Evolutionary conservation across 2,888 invertebrate species (phyloP).

Genomic region (Taenaris catops): DNA sequence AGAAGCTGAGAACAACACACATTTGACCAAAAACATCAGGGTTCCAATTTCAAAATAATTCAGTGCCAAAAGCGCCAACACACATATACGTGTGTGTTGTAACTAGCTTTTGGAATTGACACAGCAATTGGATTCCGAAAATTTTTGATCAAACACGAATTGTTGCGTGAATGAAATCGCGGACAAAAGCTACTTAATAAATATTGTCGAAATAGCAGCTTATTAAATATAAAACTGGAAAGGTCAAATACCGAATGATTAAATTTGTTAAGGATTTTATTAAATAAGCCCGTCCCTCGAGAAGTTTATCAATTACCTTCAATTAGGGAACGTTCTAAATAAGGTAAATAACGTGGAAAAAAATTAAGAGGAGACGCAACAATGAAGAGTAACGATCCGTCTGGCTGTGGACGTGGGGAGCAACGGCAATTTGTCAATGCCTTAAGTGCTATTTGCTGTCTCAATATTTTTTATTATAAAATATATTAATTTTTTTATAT

Average conservation of each 20-base stretch:
- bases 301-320: slow-evolving; percentile 2
- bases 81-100: too few species aligned
- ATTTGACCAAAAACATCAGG: too few species aligned
- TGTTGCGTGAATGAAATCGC: too few species aligned
- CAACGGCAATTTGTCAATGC: slow-evolving; percentile 10
- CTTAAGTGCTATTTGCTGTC: background rate
- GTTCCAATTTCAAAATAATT: too few species aligned
- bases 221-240: background rate
- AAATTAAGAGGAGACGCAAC: background rate
- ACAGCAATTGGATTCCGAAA: too few species aligned
- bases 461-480: slow-evolving; percentile 10
- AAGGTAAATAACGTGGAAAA: slow-evolving; percentile 1
- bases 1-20: too few species aligned
- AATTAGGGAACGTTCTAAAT: background rate
- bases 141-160: too few species aligned
- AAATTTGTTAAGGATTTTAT: background rate
- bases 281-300: slow-evolving; percentile 1
- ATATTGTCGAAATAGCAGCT: too few species aligned
- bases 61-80: too few species aligned
- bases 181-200: too few species aligned
- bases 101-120: too few species aligned
- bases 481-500: too few species aligned
- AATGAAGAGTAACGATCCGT: slow-evolving; percentile 14
- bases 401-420: slow-evolving; percentile 10
- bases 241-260: background rate